Conservation (phyloP, 2,888 invertebrate species). For the Melinaea menophilus region DNA sequence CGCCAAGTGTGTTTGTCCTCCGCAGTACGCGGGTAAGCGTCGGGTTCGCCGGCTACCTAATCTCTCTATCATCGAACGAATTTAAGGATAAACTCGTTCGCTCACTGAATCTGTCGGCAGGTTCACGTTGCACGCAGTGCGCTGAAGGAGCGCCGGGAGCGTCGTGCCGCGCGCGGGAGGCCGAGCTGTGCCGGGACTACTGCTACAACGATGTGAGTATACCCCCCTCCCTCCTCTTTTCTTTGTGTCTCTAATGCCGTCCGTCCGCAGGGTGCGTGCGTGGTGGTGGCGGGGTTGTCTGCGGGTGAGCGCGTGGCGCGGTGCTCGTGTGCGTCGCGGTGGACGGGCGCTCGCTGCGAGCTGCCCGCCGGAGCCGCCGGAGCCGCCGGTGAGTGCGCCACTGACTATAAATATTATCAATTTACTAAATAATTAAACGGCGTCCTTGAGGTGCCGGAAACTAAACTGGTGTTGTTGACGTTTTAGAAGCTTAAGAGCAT, state of each 20-base stretch:
- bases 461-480: too few relatives aligned
- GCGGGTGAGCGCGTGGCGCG: conserved; percentile 78
- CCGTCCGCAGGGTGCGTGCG: conserved; percentile 44
- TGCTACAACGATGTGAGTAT: conserved; percentile 52
- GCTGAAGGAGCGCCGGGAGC: conserved; percentile 32
- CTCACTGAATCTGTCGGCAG: not conserved
- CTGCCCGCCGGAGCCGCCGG: conserved; percentile 79
- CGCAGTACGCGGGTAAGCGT: not conserved
- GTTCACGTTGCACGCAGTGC: conserved; percentile 44
- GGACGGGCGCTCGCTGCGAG: conserved; percentile 83
- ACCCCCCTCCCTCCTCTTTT: not conserved
- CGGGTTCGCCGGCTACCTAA: too few relatives aligned
- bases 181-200: conserved; percentile 42
- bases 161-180: conserved; percentile 31
- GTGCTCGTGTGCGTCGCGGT: conserved; percentile 82
- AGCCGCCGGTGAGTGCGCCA: conserved; percentile 9
- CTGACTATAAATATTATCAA: not conserved
- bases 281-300: conserved; percentile 19
- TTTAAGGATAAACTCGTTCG: too few relatives aligned
- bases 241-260: not conserved
- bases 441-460: too few relatives aligned
- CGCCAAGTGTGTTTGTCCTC: not conserved
- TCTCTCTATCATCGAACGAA: too few relatives aligned
- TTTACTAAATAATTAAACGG: too few relatives aligned
- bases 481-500: too few relatives aligned